Conservation (phyloP, 2,113 vertebrate species). For the Cryptomyrus ogoouensis region DNA sequence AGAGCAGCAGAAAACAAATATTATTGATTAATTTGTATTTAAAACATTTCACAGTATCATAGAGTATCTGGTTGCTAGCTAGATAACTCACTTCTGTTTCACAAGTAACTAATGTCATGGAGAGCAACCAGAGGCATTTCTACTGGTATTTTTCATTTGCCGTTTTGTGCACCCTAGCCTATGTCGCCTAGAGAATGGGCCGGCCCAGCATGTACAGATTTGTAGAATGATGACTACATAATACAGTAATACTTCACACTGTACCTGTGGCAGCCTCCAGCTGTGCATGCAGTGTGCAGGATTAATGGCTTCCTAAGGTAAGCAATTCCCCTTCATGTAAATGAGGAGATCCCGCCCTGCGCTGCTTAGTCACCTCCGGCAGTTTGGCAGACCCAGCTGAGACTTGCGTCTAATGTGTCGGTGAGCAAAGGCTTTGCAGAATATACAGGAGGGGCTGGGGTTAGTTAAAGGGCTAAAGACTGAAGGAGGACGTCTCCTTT, state of each 20-base stretch:
- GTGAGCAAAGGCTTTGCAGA: background rate
- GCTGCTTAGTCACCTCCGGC: background rate
- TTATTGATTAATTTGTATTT: background rate
- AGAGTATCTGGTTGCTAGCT: background rate
- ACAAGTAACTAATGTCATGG: background rate
- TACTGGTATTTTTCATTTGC: background rate
- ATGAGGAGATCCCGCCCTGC: background rate
- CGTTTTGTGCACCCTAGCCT: background rate
- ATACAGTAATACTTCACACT: background rate
- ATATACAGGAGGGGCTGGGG: background rate
- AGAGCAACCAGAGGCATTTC: background rate
- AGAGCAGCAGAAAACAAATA: background rate
- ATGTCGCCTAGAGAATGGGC: background rate
- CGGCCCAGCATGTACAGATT: background rate
- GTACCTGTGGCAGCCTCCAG: background rate
- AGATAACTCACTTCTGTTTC: background rate
- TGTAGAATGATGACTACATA: background rate
- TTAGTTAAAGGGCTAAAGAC: too few species aligned
- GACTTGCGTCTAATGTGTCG: background rate
- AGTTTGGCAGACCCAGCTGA: background rate
- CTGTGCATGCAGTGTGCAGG: background rate
- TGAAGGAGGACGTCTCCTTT: too few species aligned
- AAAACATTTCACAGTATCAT: background rate
- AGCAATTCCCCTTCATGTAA: background rate
- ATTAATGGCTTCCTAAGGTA: background rate